Evolutionary conservation across 2,888 invertebrate species (phyloP), one percentile per base, ranked within the genome.

Genomic region (Thereva unica): DNA sequence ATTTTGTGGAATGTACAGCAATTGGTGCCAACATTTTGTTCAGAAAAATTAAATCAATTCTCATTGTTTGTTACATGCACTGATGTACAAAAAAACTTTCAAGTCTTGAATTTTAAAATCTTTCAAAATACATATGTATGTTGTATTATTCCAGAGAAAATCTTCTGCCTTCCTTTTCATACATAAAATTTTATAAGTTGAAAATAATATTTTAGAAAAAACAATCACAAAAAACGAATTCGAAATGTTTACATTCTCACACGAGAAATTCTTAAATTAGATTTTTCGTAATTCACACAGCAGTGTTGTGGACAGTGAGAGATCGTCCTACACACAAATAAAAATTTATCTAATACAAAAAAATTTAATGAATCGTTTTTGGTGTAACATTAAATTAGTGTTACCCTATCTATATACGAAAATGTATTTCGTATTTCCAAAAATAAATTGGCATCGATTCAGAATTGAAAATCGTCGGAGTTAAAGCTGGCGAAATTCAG

Each of bases 391-490:
- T 40, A 8, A 41, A 42, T 49, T 37, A 9, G 2, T 35, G 10
- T 10, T 54, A 35, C 10, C 35, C 53, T 54, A 42, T 64, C 38
- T 42, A n/a, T 64, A 54, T 35, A 45, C 42, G 56, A 67, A 61
- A 59, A 45, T n/a, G 64, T 64, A 2, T 53, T 45, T 64, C 40
- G 54, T 64, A 64, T 64, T 78, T 79, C 80, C 79, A 80, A 80
- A 80, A 80, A 80, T 80, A 80, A 76, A 75, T 79, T 74, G 72
- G 75, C 74, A 76, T 72, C 73, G 70, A 74, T 74, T 74, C 69
- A 71, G 68, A 74, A 74, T 23, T 76, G 75, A 79, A 78, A 79
- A 79, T 69, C 70, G 69, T 57, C 69, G 69, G 69, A 67, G 42
- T 35, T 66, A 73, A 73, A 72, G 72, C 70, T 72, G 75, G 71